Conservation (phyloP, 2,888 invertebrate species). For the Acrobasis consociella region DNA sequence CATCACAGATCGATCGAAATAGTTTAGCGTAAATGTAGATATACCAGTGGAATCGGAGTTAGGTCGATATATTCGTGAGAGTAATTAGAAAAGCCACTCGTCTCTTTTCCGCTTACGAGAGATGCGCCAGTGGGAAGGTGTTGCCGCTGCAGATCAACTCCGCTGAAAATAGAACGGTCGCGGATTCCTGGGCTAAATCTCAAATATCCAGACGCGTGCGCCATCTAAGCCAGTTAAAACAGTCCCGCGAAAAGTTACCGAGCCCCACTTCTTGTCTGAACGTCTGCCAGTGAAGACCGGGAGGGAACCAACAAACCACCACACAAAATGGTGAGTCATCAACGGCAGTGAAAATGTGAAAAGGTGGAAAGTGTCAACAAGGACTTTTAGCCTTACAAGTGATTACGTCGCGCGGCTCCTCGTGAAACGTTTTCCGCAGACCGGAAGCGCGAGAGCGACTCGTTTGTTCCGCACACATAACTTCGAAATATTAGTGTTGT, state of each 20-base stretch:
- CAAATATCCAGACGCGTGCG: slow-evolving; percentile 85
- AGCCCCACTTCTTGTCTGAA: slow-evolving; percentile 90
- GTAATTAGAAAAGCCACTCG: slow-evolving; percentile 50
- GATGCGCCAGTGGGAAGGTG: slow-evolving; percentile 50
- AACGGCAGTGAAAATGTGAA: slow-evolving; percentile 74
- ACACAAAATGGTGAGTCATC: slow-evolving; percentile 86
- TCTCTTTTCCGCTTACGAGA: slow-evolving; percentile 60
- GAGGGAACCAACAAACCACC: slow-evolving; percentile 85
- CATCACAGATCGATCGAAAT: slow-evolving; percentile 74
- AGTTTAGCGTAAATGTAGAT: slow-evolving; percentile 80
- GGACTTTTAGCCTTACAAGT: slow-evolving; percentile 66
- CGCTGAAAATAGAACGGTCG: slow-evolving; percentile 80
- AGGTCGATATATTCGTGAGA: slow-evolving; percentile 45
- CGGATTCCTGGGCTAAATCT: slow-evolving; percentile 84
- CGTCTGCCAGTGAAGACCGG: slow-evolving; percentile 88
- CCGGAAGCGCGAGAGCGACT: slow-evolving; percentile 65
- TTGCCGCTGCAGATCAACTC: slow-evolving; percentile 62
- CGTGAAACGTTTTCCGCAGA: slow-evolving; percentile 67
- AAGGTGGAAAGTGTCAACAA: slow-evolving; percentile 72
- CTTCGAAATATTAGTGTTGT: slow-evolving; percentile 61
- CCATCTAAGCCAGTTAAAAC: slow-evolving; percentile 90
- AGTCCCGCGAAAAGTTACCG: slow-evolving; percentile 85
- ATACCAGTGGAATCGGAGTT: slow-evolving; percentile 70
- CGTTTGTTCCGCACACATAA: slow-evolving; percentile 41
- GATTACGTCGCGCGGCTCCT: slow-evolving; percentile 53